Evolutionary conservation across 2,797 vertebrate genomes (phyloP).

Genomic region (Clarias laeviceps): DNA sequence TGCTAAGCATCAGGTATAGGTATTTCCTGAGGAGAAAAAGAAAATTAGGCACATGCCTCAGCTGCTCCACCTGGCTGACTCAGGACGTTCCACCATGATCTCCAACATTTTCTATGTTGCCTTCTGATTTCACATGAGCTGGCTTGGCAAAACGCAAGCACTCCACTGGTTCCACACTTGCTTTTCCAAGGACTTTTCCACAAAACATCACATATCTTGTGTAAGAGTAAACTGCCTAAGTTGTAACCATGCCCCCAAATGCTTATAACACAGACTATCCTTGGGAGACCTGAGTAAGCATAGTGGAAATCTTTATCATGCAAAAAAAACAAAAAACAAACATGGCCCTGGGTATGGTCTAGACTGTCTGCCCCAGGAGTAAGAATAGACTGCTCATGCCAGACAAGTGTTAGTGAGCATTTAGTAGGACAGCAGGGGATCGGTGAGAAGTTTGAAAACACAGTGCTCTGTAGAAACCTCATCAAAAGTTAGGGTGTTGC

Average conservation of each 20-base stretch:
- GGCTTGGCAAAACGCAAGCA: background rate
- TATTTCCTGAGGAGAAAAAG: background rate
- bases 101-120: background rate
- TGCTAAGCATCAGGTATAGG: background rate
- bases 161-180: background rate
- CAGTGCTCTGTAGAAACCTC: background rate
- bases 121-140: slow-evolving; percentile 2
- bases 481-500: background rate
- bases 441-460: background rate
- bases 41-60: slow-evolving; percentile 13
- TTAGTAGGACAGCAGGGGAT: no score
- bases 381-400: background rate
- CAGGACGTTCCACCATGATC: background rate
- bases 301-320: background rate
- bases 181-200: background rate
- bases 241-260: background rate
- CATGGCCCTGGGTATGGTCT: background rate
- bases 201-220: background rate
- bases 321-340: background rate
- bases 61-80: background rate
- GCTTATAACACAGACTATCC: no score
- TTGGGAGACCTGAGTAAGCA: background rate
- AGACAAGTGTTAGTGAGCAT: background rate
- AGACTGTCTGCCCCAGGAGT: background rate
- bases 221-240: background rate